Evolutionary conservation across 2,113 vertebrate genomes (phyloP), one percentile per base, ranked within the genome.

Genomic region (Mus spicilegus): DNA sequence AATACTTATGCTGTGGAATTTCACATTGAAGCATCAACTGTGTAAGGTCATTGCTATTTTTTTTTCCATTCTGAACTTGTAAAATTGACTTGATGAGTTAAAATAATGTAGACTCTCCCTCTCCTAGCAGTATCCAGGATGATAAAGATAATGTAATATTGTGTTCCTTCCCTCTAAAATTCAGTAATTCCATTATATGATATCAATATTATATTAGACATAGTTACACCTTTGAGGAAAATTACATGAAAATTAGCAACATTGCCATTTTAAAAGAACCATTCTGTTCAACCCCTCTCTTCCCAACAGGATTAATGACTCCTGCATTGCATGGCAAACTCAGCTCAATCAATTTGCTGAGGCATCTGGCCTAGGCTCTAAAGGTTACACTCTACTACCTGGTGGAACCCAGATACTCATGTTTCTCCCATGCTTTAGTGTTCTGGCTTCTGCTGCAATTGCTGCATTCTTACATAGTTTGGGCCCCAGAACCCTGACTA

Each of bases 11-110:
- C 54, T 90, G 46, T 61, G 30, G 56, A 90, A 76, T 81, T 87
- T 96, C 67, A 70, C 49, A 87, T 61, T 87, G 80, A 90, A 87
- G 87, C 51, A 49, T 93, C 56, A 67, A 42, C 90, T 93, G 81
- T 87, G 87, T 76, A 5, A 90, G 49, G 39, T 81, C 75, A 82
- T 11, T 24, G 70, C 69, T 87, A 61, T 61, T 75, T 6, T 61
- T 90, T 90, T 63, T 22, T 49, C 12, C 19, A 26, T 56, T 69
- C 51, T 82, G 51, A 26, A 24, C 65, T 94, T 14, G 63, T 80
- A 92, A 86, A 86, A 73, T 28, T 80, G 73, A 87, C 49, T 70
- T 76, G 7, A 95, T 76, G 2, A 95, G 86, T 75, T 90, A 28
- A 93, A 85, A 51, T 86, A 67, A 86, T 69, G 19, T 12, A 69